Evolutionary conservation across 1,140 invertebrate species (phyloP).

Genomic region (Dermatophagoides farinae): DNA sequence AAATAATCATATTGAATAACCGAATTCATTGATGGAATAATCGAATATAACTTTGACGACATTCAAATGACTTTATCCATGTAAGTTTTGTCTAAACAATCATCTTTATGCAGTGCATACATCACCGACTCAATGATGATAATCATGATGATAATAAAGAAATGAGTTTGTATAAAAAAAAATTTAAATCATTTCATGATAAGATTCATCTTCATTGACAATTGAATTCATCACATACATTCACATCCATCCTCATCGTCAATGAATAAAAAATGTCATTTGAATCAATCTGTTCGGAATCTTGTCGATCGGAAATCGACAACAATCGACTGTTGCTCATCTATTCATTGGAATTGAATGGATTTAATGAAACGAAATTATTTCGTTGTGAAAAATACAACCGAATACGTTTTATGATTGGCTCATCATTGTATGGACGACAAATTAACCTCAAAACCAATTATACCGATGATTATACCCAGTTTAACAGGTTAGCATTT

Average conservation of each 20-base stretch:
- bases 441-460: background rate
- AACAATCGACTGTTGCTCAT: slow-evolving; percentile 1
- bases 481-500: background rate
- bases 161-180: too few species aligned
- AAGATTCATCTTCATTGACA: too few species aligned
- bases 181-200: too few species aligned
- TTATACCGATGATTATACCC: background rate
- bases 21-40: too few species aligned
- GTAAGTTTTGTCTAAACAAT: too few species aligned
- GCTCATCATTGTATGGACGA: background rate
- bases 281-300: background rate
- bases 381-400: slow-evolving; percentile 8
- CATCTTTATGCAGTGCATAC: too few species aligned
- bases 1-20: too few species aligned
- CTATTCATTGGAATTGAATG: background rate
- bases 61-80: too few species aligned
- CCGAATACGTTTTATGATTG: background rate
- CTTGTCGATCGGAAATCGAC: background rate
- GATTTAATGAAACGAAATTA: background rate
- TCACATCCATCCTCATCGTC: background rate
- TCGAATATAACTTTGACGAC: too few species aligned
- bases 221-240: background rate
- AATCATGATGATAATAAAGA: too few species aligned
- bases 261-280: background rate
- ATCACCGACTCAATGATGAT: too few species aligned